Percentiles rank a stretch among this genome's conserved stretches.
Evolutionary conservation across 2,797 vertebrate species (phyloP).

Genomic region (Cheirogaleus major): DNA sequence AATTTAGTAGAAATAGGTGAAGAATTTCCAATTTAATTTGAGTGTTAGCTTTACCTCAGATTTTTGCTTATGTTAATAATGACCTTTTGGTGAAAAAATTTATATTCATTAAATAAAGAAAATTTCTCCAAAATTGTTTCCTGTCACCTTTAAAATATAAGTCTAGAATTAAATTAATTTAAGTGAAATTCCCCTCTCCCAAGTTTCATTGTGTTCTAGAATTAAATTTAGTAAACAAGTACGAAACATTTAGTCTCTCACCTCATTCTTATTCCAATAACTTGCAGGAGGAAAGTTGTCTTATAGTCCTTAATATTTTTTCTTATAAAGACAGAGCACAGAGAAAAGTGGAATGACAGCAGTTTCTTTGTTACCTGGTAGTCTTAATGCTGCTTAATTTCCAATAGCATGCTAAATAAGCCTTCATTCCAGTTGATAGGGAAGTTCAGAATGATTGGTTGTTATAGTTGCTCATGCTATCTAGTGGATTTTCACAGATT

Average conservation of each 20-base stretch:
- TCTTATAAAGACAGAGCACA: not conserved
- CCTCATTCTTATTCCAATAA: not conserved
- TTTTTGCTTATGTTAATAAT: not conserved
- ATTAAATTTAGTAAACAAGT: constrained; percentile 19
- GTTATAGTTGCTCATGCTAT: constrained; percentile 73
- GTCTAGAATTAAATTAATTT: not conserved
- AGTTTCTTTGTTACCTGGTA: constrained; percentile 67
- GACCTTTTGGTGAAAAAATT: not conserved
- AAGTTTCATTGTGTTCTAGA: not conserved
- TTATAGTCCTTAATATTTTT: not conserved
- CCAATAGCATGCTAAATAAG: constrained; percentile 83
- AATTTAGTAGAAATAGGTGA: not conserved
- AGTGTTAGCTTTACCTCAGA: not conserved
- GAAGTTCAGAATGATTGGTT: constrained; percentile 82
- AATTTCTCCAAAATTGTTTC: not conserved
- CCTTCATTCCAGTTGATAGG: constrained; percentile 76
- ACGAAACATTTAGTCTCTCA: constrained; percentile 62
- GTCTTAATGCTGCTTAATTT: constrained; percentile 74
- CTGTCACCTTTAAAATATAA: not conserved
- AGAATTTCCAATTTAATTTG: constrained; percentile 4
- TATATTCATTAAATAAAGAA: not conserved
- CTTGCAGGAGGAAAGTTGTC: not conserved
- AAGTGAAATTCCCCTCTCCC: not conserved
- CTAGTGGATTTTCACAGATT: constrained; percentile 59
- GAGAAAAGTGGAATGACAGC: not conserved